Conservation (phyloP, 2,113 vertebrate species). For the Loxodonta africana region DNA sequence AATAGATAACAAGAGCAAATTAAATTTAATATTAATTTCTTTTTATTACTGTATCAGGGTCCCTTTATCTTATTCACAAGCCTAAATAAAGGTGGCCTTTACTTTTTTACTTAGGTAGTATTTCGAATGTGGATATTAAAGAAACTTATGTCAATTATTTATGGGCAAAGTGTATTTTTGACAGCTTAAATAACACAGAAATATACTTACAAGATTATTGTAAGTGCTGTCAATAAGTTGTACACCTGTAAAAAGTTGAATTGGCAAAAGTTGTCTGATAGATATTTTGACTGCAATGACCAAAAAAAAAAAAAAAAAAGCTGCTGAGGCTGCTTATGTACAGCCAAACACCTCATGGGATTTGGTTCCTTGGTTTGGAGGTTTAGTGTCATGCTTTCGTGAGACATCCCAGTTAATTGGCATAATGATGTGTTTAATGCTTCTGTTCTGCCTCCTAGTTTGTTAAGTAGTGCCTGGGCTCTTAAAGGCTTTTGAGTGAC, state of each 20-base stretch:
- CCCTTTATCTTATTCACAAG: not conserved
- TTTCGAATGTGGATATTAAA: conserved; percentile 20
- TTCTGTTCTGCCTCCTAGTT: not conserved
- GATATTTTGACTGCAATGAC: too few species aligned
- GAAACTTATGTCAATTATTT: not conserved
- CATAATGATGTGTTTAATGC: not conserved
- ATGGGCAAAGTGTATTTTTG: conserved; percentile 13
- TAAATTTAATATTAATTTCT: conserved; percentile 26
- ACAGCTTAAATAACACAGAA: not conserved
- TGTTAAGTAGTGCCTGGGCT: not conserved
- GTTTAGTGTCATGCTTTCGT: too few species aligned
- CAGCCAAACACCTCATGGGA: too few species aligned
- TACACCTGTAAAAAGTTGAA: too few species aligned
- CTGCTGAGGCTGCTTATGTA: too few species aligned
- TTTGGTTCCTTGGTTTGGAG: too few species aligned
- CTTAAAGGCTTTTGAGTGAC: not conserved
- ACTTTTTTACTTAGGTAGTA: not conserved
- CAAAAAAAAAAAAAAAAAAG: too few species aligned
- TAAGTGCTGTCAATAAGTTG: too few species aligned
- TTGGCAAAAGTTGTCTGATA: too few species aligned
- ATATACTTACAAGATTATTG: not conserved
- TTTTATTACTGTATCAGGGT: not conserved
- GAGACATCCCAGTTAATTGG: not conserved
- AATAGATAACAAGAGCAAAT: not conserved
- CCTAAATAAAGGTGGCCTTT: not conserved